Evolutionary conservation across 1,140 invertebrate species (phyloP), one percentile per base, ranked within the genome.

Genomic region (Aphis gossypii): DNA sequence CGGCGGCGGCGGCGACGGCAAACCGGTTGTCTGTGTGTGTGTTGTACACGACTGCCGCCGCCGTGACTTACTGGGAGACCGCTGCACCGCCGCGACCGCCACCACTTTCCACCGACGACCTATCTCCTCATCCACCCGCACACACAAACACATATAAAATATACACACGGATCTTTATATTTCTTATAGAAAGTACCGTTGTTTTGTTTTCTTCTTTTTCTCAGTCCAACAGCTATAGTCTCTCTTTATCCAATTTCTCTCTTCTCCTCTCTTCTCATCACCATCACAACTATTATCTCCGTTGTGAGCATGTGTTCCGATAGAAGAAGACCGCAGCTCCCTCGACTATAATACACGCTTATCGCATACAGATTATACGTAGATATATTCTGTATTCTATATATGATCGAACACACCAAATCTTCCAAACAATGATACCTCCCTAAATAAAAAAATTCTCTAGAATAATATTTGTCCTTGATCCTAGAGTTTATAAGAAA

Each of bases 131-230:
- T 76, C 92, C 92, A 93, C 92, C 92, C 92, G 92, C 92, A 93
- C 92, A 93, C 48, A 83, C 89, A 25, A 35, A 76, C 60, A n/a
- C n/a, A 20, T 76, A n/a, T 76, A 76, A 35, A 76, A 76, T 76
- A 18, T 18, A n/a, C 56, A 38, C 30, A 92, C 90, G 82, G 82
- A 93, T 93, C 82, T 93, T 93, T 93, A 86, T 93, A 86, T 93
- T 86, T 38, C 60, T 41, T 84, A 86, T 93, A 93, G 92, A 93
- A 93, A 93, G 92, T 93, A 93, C 92, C 92, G 92, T 93, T 92
- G 38, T 84, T 51, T 35, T n/a, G 90, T 92, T 51, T 44, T 68
- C 35, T 92, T n/a, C 44, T 35, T 38, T 48, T 83, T 83, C 41
- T 76, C 44, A n/a, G 38, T 46, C 30, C n/a, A n/a, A 18, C 60